Evolutionary conservation across 2,888 invertebrate species (phyloP), one percentile per base, ranked within the genome.

Genomic region (Anticlea derivata): DNA sequence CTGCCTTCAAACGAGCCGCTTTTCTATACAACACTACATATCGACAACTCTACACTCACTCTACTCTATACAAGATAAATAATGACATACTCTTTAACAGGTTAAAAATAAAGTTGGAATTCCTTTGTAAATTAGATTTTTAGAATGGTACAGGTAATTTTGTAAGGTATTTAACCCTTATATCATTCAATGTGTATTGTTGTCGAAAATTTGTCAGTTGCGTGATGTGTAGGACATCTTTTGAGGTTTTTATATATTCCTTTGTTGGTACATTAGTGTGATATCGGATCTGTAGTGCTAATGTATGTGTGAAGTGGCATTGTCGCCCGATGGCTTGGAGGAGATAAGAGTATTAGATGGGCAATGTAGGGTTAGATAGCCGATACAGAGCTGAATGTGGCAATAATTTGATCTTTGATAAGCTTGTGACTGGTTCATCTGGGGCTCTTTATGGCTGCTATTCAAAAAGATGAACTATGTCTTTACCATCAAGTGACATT

Each of bases 171-270:
- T 86, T 85, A 86, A 85, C 86, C 86, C 85, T 83, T 83, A 79
- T 75, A 82, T 78, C 76, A 80, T 80, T 75, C 78, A 81, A 51
- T 61, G 54, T 52, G 61, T 56, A 62, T 88, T 88, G 88, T 87
- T 86, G 82, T 81, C 71, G 65, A 66, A 83, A 88, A 88, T 88
- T 89, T 88, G 89, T 89, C 89, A 87, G 88, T 84, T 82, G 80
- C 70, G 77, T 76, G 78, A 80, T 80, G 83, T 78, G 78, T 78
- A 78, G 77, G 75, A 73, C 70, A 68, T 70, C 67, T 70, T 64
- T 27, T 63, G 66, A 59, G 63, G 53, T 68, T 70, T 69, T 67
- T 60, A 57, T 63, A 66, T 68, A 68, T 65, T 65, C 66, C 59
- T 60, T 75, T 76, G 68, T 75, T 68, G 77, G 73, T 74, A 74